Evolutionary conservation across 2,113 vertebrate species (phyloP).

Genomic region (Alethe castanea): DNA sequence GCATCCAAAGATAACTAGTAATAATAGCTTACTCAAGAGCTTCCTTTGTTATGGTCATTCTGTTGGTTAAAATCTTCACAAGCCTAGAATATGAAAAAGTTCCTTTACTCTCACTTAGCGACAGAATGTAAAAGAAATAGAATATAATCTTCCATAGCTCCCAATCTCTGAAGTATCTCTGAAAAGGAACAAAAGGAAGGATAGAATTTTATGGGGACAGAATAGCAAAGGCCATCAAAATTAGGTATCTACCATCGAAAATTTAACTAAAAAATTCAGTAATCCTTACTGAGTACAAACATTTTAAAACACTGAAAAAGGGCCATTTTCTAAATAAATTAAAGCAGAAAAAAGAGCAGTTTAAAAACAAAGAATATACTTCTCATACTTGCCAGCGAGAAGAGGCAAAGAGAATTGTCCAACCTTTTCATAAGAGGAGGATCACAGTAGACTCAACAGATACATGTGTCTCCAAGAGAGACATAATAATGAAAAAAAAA

Average conservation of each 20-base stretch:
- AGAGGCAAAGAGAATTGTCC: background rate
- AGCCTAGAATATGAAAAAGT: background rate
- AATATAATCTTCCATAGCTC: background rate
- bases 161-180: background rate
- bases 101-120: background rate
- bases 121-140: background rate
- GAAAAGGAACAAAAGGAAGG: background rate
- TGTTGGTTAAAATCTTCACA: background rate
- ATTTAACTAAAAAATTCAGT: background rate
- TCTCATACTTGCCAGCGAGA: background rate
- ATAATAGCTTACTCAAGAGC: background rate
- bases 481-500: background rate
- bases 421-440: background rate
- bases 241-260: background rate
- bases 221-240: background rate
- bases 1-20: background rate
- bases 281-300: background rate
- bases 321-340: background rate
- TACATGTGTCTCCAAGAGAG: background rate
- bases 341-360: background rate
- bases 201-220: background rate
- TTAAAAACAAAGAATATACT: background rate
- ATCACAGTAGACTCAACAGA: background rate
- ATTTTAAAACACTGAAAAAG: background rate
- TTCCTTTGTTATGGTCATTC: background rate